phyloP scores from a whole-genome alignment of 2,888 invertebrate species.

The Agrilus cyanescens region DNA sequence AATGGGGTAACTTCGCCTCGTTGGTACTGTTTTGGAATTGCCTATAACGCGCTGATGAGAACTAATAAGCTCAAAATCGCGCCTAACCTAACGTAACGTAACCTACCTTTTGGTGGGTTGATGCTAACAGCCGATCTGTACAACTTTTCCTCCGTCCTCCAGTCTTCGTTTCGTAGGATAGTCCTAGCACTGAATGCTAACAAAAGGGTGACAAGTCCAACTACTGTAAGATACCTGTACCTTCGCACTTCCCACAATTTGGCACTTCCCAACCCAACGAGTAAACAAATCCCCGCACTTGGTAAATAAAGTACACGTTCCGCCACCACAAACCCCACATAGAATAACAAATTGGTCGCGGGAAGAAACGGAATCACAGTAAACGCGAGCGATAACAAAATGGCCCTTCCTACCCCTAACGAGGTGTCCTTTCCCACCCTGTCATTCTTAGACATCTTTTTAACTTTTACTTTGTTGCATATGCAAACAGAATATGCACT shows the following conservation, averaged over 20 bases:
- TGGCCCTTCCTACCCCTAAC: conserved; percentile 11
- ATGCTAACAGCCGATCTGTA: conserved; percentile 82
- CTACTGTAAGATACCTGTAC: conserved; percentile 33
- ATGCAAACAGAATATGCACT: conserved; percentile 41
- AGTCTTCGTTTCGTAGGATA: conserved; percentile 73
- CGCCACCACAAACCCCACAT: conserved; percentile 96
- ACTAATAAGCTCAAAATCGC: too few relatives aligned
- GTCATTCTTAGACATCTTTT: conserved; percentile 5
- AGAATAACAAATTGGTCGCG: conserved; percentile 91
- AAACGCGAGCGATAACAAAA: conserved; percentile 58
- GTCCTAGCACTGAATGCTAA: conserved; percentile 66
- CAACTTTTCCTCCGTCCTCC: conserved; percentile 86
- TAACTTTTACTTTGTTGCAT: conserved; percentile 27
- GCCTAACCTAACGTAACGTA: too few relatives aligned
- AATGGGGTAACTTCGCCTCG: too few relatives aligned
- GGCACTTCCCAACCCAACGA: conserved; percentile 65
- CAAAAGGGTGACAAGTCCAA: conserved; percentile 43
- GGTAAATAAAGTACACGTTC: conserved; percentile 93
- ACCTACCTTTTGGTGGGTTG: conserved; percentile 96
- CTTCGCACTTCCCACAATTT: conserved; percentile 41
- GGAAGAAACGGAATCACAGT: conserved; percentile 88
- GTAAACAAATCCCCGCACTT: conserved; percentile 87
- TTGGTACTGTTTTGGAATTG: background rate
- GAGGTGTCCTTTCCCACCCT: conserved; percentile 2
- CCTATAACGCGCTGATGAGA: too few relatives aligned